Base-by-base conservation (phyloP, 2,888 invertebrate genomes). In the Cylindroiulus punctatus region DNA sequence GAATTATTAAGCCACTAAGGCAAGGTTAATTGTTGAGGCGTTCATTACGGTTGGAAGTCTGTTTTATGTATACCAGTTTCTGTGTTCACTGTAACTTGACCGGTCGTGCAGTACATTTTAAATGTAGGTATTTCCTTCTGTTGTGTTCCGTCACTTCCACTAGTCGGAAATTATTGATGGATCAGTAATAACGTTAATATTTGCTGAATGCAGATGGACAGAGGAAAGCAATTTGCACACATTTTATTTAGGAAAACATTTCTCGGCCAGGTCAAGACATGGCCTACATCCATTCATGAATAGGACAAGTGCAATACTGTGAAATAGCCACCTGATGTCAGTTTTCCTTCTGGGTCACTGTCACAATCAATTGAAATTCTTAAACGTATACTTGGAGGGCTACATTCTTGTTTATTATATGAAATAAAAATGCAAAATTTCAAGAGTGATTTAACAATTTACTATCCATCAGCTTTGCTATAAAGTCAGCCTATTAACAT, bases 21-120 rank as follows among this genome's bases (percentile, higher is more conserved):
- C n/a, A 57, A n/a, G 57, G n/a, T 3, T n/a, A n/a, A n/a, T n/a
- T n/a, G n/a, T 57, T 57, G 57, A 57, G 57, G 19, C 5, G 57
- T 57, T n/a, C 57, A n/a, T 57, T n/a, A 57, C 40, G 40, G 8
- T 40, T 40, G 40, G 40, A 40, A 47, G 47, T n/a, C 57, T 57
- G 57, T 19, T 5, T 57, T 57, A 57, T 0, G 17, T 57, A 22
- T n/a, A 7, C 8, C n/a, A n/a, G 40, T 40, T 40, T 40, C 8
- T 40, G 57, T 57, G 57, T n/a, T 57, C n/a, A 57, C n/a, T 57
- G n/a, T 57, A n/a, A 19, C 57, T n/a, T 57, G 57, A 57, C 57
- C 5, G 57, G 19, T n/a, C n/a, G 57, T 57, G 57, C 57, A n/a
- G 3, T 57, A 57, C n/a, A n/a, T n/a, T n/a, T n/a, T n/a, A n/a